Percentiles rank a stretch among this genome's conserved stretches.
Evolutionary conservation across 2,797 vertebrate genomes (phyloP).

Genomic region (Eulemur rubriventer): DNA sequence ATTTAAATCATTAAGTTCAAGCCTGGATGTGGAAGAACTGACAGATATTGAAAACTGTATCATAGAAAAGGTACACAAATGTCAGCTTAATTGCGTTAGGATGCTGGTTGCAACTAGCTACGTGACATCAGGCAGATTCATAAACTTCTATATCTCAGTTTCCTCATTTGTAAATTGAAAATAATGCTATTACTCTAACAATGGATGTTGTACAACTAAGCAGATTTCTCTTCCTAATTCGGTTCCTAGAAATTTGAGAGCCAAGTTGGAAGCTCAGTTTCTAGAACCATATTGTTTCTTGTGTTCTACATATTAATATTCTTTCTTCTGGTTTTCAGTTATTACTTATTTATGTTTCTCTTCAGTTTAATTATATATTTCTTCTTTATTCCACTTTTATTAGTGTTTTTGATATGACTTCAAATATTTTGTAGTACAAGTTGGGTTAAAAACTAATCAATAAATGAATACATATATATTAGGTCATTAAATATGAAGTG

Average conservation of each 20-base stretch:
- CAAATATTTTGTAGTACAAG: neutral
- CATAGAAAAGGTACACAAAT: neutral
- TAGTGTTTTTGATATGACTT: neutral
- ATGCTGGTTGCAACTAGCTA: neutral
- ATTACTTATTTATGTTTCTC: neutral
- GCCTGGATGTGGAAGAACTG: neutral
- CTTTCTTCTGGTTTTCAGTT: neutral
- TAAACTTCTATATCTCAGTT: neutral
- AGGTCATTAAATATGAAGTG: too few relatives aligned
- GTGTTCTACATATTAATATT: neutral
- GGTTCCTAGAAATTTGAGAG: neutral
- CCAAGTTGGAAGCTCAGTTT: neutral
- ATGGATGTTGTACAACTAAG: neutral
- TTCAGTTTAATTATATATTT: neutral
- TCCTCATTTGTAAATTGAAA: neutral
- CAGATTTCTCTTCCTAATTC: neutral
- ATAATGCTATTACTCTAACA: neutral
- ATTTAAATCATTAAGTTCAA: neutral
- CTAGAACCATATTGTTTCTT: neutral
- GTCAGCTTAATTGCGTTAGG: neutral
- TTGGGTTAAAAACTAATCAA: conserved; percentile 3
- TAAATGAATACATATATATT: neutral
- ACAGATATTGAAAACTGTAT: neutral
- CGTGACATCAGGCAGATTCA: neutral
- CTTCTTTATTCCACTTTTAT: neutral